Conservation (phyloP, 2,888 invertebrate genomes). For the Thecocarcelia acutangulata region DNA sequence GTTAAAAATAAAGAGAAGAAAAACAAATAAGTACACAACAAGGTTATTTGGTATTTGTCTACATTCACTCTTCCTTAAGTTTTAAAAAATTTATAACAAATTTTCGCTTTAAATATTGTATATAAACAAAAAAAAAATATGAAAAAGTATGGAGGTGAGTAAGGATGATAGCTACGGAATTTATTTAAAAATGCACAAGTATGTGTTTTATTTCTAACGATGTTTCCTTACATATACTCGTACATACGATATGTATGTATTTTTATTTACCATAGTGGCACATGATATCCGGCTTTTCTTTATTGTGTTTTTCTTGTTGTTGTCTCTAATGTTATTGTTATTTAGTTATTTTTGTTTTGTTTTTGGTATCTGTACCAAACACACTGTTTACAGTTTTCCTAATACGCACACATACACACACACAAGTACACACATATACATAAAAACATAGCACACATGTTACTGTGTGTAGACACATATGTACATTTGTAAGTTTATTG, state of each 20-base stretch:
- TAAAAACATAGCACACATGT: too few relatives aligned
- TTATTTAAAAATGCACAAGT: constrained; percentile 1
- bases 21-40: constrained; percentile 41
- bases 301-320: constrained; percentile 25
- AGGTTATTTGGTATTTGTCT: constrained; percentile 48
- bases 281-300: constrained; percentile 60
- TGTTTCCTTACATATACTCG: too few relatives aligned
- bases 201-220: neutral
- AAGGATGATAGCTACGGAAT: too few relatives aligned
- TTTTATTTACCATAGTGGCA: constrained; percentile 52
- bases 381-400: neutral
- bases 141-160: neutral
- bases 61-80: constrained; percentile 9
- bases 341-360: constrained; percentile 12
- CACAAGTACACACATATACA: neutral
- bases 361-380: neutral
- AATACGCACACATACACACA: neutral
- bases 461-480: too few relatives aligned
- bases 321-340: constrained; percentile 8
- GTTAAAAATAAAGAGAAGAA: neutral
- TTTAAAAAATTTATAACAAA: constrained; percentile 36
- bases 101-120: constrained; percentile 13
- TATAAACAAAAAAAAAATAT: neutral
- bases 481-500: neutral
- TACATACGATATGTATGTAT: constrained; percentile 1